phyloP scores from a whole-genome alignment of 2,888 invertebrate genomes.

The Ectobius pallidus region DNA sequence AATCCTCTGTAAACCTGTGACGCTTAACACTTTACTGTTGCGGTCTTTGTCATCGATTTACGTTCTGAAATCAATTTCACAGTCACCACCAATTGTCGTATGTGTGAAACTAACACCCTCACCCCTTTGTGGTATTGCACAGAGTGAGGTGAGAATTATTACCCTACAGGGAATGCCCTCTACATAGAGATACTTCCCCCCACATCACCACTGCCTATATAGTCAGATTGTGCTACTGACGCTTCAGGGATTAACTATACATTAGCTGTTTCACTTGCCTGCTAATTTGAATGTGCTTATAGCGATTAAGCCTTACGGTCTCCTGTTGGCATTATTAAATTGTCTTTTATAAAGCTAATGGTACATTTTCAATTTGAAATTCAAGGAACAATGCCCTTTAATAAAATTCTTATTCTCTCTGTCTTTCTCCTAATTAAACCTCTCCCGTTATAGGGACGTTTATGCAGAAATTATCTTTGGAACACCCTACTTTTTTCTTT shows the following conservation, averaged over 20 bases:
- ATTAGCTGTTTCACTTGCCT: background rate
- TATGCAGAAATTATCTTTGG: background rate
- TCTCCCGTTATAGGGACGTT: too few relatives aligned
- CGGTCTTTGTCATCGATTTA: background rate
- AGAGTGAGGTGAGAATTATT: constrained; percentile 24
- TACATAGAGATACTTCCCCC: background rate
- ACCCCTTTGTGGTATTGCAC: constrained; percentile 12
- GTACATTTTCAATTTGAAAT: background rate
- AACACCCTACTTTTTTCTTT: background rate
- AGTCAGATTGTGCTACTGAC: background rate
- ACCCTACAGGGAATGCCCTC: constrained; percentile 19
- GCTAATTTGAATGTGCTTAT: constrained; percentile 11
- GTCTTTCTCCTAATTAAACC: background rate
- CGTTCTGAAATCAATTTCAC: background rate
- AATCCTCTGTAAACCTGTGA: too few relatives aligned
- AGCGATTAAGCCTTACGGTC: constrained; percentile 1
- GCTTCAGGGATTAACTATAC: background rate
- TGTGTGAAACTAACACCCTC: background rate
- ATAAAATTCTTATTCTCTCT: background rate
- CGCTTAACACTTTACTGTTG: too few relatives aligned
- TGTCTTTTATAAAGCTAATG: too few relatives aligned
- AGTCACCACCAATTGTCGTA: background rate
- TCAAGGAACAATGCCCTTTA: background rate
- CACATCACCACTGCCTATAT: background rate
- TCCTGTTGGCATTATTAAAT: too few relatives aligned